phyloP scores from a whole-genome alignment of 1,140 invertebrate species.

The honey bee (Apis mellifera) region DNA sequence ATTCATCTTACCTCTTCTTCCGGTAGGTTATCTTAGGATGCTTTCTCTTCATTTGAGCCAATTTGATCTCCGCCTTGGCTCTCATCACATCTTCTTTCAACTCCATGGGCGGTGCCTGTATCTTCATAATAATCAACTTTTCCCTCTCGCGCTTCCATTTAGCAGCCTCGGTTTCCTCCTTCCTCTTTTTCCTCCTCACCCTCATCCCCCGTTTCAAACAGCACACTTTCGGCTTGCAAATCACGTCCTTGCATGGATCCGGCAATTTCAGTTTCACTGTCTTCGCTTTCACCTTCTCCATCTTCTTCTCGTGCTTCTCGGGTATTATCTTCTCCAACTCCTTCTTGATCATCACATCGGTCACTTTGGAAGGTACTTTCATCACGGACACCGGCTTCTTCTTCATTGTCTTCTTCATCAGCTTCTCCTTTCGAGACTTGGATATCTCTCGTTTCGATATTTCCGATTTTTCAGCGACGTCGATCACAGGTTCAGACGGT shows the following conservation, averaged over 20 bases:
- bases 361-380: no score
- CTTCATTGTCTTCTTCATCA: no score
- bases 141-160: background rate
- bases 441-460: no score
- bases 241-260: constrained; percentile 29
- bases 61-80: constrained; percentile 5
- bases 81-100: background rate
- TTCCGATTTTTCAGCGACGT: no score
- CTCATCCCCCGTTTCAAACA: constrained; percentile 3
- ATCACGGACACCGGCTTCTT: background rate
- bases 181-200: background rate
- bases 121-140: background rate
- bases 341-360: background rate
- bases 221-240: constrained; percentile 43
- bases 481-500: background rate
- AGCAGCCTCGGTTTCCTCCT: background rate
- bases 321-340: constrained; percentile 8
- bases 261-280: constrained; percentile 13
- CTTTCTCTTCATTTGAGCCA: no score
- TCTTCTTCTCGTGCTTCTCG: background rate
- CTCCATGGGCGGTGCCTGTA: background rate
- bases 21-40: fast-evolving
- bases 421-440: no score
- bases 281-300: constrained; percentile 6
- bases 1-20: background rate